Conservation (phyloP, 2,113 vertebrate species). For the Chaetodon trifascialis region DNA sequence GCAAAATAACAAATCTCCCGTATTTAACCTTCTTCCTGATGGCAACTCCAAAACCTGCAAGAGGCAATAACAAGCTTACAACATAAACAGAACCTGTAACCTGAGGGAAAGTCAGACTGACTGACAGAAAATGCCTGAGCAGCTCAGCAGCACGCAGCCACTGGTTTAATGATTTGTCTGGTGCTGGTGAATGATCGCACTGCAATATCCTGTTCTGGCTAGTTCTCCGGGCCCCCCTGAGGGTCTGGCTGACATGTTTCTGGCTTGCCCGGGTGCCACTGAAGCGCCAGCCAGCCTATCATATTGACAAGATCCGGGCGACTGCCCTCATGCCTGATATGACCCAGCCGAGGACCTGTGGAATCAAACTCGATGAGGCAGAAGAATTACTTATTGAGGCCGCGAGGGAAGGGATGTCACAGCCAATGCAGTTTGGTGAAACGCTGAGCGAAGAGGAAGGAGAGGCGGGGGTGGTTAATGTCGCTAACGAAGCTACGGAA, state of each 20-base stretch:
- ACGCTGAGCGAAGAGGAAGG: neutral
- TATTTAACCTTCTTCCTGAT: neutral
- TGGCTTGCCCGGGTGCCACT: constrained; percentile 53
- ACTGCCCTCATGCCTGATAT: constrained; percentile 42
- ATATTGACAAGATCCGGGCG: constrained; percentile 68
- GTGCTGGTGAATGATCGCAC: constrained; percentile 77
- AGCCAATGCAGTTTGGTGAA: constrained; percentile 9
- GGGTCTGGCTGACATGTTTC: constrained; percentile 73
- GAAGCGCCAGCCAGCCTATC: constrained; percentile 45
- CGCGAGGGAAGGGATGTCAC: constrained; percentile 45
- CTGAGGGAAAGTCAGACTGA: constrained; percentile 52
- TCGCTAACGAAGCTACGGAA: constrained; percentile 41
- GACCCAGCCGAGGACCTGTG: constrained; percentile 61
- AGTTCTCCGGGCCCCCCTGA: constrained; percentile 42
- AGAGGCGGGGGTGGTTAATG: constrained; percentile 23
- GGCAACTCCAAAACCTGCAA: constrained; percentile 13
- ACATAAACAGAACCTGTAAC: constrained; percentile 37
- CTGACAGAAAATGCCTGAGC: constrained; percentile 50
- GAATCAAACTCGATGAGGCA: constrained; percentile 67
- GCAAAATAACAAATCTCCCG: neutral
- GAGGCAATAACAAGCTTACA: constrained; percentile 10
- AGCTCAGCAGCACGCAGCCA: constrained; percentile 54
- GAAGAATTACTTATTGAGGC: constrained; percentile 71
- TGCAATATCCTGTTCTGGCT: constrained; percentile 77
- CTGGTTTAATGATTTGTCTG: constrained; percentile 80